Conservation (phyloP, 2,113 vertebrate species). For the Onychorhynchus coronatus region DNA sequence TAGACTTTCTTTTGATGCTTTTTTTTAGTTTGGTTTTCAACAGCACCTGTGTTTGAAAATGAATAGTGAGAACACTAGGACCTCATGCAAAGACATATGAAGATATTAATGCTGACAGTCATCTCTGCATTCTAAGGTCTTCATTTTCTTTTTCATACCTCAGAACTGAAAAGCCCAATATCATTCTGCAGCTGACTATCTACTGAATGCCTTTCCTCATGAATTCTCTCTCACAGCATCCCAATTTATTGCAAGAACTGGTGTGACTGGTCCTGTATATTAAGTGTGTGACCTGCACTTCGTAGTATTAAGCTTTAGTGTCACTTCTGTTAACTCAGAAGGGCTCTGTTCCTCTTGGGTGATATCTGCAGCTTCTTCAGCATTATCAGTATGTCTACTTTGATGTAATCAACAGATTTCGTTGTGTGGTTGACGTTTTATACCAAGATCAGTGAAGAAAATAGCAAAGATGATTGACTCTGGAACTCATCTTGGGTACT, state of each 20-base stretch:
- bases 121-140: not conserved
- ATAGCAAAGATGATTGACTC: not conserved
- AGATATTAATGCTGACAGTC: not conserved
- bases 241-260: not conserved
- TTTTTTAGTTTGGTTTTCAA: not conserved
- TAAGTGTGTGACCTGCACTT: not conserved
- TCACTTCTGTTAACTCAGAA: not conserved
- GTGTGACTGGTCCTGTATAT: not conserved
- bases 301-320: not conserved
- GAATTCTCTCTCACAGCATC: not conserved
- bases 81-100: not conserved
- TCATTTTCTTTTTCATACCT: not conserved
- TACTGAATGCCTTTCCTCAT: not conserved
- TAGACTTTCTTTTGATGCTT: not conserved
- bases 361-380: not conserved
- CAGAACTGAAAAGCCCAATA: not conserved
- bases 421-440: not conserved
- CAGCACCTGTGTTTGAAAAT: not conserved
- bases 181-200: not conserved
- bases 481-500: not conserved
- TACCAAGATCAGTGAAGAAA: not conserved
- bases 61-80: not conserved
- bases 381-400: not conserved
- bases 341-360: not conserved
- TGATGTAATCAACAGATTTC: not conserved